Base-by-base conservation (phyloP, 2,797 vertebrate species). In the Poeciliopsis infans region DNA sequence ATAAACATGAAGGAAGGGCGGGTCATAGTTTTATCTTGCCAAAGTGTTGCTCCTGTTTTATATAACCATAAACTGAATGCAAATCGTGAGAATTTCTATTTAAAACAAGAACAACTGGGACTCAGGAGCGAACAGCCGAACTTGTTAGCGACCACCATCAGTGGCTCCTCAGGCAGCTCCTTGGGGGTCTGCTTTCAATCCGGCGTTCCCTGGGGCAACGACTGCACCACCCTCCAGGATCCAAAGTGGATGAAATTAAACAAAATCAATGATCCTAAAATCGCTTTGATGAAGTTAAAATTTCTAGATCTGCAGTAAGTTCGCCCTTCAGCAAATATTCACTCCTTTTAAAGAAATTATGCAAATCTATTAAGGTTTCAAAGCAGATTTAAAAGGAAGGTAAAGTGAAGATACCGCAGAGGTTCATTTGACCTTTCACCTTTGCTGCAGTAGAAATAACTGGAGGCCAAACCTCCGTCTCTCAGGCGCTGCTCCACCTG, bases 31-130 rank as follows among this genome's bases (percentile, higher is more conserved):
- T 76, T 83, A 76, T 77, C 72, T 12, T 74, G 0, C 33, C 36
- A 39, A 66, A 66, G 33, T 36, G 61, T 39, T 86, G 75, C 36
- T 3, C 5, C 45, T 81, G 76, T 43, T 39, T 82, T 12, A 53
- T 86, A 93, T 93, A 82, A 84, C 85, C 84, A 82, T 90, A 93
- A 94, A 94, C 93, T 85, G 90, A 86, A 91, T 89, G 86, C 85
- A 92, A 95, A 93, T 87, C 81, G 77, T 79, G 79, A 71, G 85
- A 76, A 87, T 83, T 76, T 94, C 92, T 94, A 91, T 93, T 91
- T 79, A 55, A 84, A 90, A 84, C 87, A 82, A 59, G 87, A 93
- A 93, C 91, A 94, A 91, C 91, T 90, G 70, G 77, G 79, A 72
- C 74, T 69, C 82, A 74, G 51, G 43, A 83, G 78, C 75, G 86